Evolutionary conservation across 2,888 invertebrate genomes (phyloP).

Genomic region (Sisyra terminalis): DNA sequence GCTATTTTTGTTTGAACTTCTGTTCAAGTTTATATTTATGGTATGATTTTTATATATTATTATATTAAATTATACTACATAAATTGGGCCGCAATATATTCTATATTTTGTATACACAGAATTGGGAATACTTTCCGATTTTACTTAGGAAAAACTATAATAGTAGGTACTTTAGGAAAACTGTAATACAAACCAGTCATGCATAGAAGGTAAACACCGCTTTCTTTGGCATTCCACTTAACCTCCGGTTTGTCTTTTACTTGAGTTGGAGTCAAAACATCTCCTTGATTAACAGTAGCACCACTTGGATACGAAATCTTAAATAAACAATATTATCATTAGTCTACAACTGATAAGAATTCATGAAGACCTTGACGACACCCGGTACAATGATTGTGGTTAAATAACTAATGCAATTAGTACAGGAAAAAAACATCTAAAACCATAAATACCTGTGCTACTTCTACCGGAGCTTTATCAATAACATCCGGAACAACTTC

Average conservation of each 20-base stretch:
- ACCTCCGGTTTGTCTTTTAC: constrained; percentile 28
- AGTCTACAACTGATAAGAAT: too few species aligned
- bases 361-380: too few species aligned
- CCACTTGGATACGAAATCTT: constrained; percentile 18
- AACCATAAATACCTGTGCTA: constrained; percentile 14
- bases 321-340: constrained; percentile 5
- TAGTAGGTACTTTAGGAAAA: too few species aligned
- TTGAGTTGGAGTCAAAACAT: constrained; percentile 19
- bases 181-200: constrained; percentile 31
- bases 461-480: constrained; percentile 1
- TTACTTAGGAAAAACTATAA: too few species aligned
- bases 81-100: too few species aligned
- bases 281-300: constrained; percentile 18
- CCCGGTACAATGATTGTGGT: too few species aligned
- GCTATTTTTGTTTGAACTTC: too few species aligned
- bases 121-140: too few species aligned
- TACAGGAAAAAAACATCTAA: not conserved
- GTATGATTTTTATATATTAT: too few species aligned
- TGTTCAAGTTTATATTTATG: too few species aligned
- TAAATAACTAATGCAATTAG: not conserved
- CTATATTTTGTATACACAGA: too few species aligned
- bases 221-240: constrained; percentile 28
- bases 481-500: constrained; percentile 7
- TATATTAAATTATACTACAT: too few species aligned
- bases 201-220: constrained; percentile 35